These are phyloP conservation scores for Himalopsyche kuldschensis DNA, from an alignment of 2,888 invertebrate genomes.

Conservation along the genomic window DNA sequence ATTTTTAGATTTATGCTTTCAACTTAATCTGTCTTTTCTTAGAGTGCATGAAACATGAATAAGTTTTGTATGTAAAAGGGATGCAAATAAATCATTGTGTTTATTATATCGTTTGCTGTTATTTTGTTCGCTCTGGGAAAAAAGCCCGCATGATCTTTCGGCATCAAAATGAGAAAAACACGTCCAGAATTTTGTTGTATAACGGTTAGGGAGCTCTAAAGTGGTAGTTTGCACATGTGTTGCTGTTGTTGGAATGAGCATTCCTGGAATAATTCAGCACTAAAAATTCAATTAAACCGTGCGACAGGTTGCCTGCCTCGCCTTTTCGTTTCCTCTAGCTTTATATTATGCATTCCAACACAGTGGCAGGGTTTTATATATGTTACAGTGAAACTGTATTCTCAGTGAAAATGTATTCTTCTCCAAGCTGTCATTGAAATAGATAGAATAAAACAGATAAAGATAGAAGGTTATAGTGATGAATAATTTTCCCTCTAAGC, in stretches of 20 bases:
- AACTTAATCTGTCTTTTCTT: no score
- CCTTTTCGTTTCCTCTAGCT: background rate
- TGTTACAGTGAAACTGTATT: no score
- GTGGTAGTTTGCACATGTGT: slow-evolving; percentile 1
- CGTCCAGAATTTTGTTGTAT: background rate
- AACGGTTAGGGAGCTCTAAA: background rate
- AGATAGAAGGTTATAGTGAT: no score
- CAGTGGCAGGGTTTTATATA: background rate
- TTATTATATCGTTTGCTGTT: background rate
- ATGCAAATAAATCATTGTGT: background rate
- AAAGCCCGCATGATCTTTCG: no score
- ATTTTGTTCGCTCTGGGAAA: background rate
- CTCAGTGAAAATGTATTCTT: no score
- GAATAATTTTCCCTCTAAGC: no score
- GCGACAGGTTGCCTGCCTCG: background rate
- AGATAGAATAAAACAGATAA: no score
- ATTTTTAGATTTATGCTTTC: no score
- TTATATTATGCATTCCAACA: background rate
- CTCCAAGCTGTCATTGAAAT: no score
- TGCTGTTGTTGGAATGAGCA: slow-evolving; percentile 3
- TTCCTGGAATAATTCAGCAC: slow-evolving; percentile 34
- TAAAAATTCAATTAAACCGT: slow-evolving; percentile 36
- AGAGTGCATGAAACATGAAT: no score
- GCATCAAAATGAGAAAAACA: background rate
- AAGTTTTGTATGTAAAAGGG: no score